These are phyloP conservation scores for Salminus brasiliensis DNA, from an alignment of 2,113 vertebrate genomes.

Conservation along the genomic window DNA sequence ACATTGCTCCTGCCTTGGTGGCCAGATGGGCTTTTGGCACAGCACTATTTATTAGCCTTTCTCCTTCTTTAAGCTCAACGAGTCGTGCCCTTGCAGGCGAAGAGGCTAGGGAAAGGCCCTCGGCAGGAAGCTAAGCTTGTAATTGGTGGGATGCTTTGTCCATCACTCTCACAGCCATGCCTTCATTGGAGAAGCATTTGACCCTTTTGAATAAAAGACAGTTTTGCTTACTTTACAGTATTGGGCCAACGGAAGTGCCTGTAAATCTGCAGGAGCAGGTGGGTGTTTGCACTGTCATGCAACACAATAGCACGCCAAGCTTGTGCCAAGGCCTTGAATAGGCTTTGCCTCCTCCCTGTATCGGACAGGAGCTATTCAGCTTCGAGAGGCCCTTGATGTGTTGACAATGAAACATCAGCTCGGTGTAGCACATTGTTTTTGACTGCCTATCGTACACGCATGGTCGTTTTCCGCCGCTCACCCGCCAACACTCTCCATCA, in stretches of 20 bases:
- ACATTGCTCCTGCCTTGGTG: constrained; percentile 12
- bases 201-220: background rate
- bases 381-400: constrained; percentile 31
- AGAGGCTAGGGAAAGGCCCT: background rate
- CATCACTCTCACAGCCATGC: background rate
- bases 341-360: constrained; percentile 21
- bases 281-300: constrained; percentile 26
- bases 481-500: background rate
- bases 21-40: constrained; percentile 28
- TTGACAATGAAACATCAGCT: constrained; percentile 47
- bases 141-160: constrained; percentile 31
- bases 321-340: constrained; percentile 27
- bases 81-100: background rate
- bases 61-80: background rate
- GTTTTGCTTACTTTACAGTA: constrained; percentile 30
- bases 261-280: background rate
- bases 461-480: background rate
- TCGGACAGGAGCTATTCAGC: constrained; percentile 37
- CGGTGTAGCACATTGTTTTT: constrained; percentile 27
- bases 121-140: background rate
- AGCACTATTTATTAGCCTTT: background rate
- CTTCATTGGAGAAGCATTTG: constrained; percentile 7
- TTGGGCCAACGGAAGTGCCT: background rate
- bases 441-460: background rate
- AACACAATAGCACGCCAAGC: constrained; percentile 27